Conservation (phyloP, 2,797 vertebrate genomes). For the Enteromius mattozi region DNA sequence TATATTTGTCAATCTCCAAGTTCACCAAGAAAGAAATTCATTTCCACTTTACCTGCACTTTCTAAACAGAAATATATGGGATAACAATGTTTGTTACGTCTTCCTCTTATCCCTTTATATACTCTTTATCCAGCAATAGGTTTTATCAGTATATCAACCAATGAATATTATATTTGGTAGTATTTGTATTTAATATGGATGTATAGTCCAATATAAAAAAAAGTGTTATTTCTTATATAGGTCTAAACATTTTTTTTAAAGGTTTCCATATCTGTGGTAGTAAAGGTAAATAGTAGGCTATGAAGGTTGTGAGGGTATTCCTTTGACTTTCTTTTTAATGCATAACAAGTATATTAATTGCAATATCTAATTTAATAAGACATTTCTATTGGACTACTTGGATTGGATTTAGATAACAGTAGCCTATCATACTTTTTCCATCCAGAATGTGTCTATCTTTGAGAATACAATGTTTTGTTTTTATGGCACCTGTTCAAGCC, state of each 20-base stretch:
- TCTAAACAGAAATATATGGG: neutral
- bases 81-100: neutral
- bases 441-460: neutral
- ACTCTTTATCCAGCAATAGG: neutral
- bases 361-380: neutral
- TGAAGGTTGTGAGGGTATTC: neutral
- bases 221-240: neutral
- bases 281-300: neutral
- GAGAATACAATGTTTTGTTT: neutral
- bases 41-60: neutral
- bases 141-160: neutral
- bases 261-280: neutral
- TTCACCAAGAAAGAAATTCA: neutral
- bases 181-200: neutral
- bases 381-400: neutral
- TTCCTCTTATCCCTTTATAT: neutral
- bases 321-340: neutral
- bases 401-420: neutral
- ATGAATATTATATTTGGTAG: neutral
- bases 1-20: neutral
- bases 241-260: neutral
- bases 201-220: neutral
- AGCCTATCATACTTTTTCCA: neutral
- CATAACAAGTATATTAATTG: neutral
- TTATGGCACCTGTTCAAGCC: neutral